Evolutionary conservation across 2,113 vertebrate genomes (phyloP).

Genomic region (Hydrolagus affinis): DNA sequence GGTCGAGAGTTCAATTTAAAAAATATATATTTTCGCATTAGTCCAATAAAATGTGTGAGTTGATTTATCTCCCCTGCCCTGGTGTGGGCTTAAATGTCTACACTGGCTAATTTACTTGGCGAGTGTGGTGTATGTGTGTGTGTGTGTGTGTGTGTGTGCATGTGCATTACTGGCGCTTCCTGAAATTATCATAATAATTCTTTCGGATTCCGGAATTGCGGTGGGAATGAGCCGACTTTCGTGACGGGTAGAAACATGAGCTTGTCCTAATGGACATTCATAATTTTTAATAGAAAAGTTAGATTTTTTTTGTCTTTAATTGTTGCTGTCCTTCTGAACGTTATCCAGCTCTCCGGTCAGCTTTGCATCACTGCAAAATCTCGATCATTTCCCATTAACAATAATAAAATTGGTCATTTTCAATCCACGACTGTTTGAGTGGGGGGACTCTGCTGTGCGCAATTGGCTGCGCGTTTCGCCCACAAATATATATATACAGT

Average conservation of each 20-base stretch:
- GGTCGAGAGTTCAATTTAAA: too few species aligned
- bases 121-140: background rate
- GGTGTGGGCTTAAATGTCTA: background rate
- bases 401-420: too few species aligned
- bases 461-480: too few species aligned
- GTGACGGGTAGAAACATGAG: conserved; percentile 9
- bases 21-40: too few species aligned
- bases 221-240: background rate
- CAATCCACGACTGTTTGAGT: too few species aligned
- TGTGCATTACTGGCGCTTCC: background rate
- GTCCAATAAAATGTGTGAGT: background rate
- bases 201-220: background rate
- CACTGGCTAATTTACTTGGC: too few species aligned
- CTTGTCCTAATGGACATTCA: background rate
- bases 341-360: too few species aligned
- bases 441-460: too few species aligned
- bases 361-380: too few species aligned
- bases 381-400: too few species aligned
- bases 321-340: conserved; percentile 1
- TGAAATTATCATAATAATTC: background rate
- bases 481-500: too few species aligned
- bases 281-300: background rate
- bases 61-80: background rate
- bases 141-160: background rate
- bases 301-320: background rate